These are phyloP conservation scores for Sinella curviseta DNA, from an alignment of 1,140 invertebrate genomes.

Conservation along the genomic window DNA sequence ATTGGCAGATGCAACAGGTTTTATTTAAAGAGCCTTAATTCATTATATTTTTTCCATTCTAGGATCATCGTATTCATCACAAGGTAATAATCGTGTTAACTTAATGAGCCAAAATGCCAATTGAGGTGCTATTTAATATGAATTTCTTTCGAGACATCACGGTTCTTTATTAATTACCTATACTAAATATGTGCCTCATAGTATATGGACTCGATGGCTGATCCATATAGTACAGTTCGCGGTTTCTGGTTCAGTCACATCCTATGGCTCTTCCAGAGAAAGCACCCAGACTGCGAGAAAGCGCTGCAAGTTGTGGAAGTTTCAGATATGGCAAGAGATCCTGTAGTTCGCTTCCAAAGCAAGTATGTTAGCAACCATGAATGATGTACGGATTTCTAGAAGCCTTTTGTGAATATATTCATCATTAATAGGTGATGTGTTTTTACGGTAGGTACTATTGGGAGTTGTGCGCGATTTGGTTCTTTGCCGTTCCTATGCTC, in stretches of 20 bases:
- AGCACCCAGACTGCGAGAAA: neutral
- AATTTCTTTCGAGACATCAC: no score
- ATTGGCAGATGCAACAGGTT: no score
- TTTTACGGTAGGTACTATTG: constrained; percentile 58
- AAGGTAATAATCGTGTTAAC: no score
- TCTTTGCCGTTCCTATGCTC: constrained; percentile 62
- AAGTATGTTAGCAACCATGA: no score
- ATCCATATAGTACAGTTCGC: constrained; percentile 46
- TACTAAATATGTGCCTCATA: no score
- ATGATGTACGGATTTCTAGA: no score
- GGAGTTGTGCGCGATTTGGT: constrained; percentile 57
- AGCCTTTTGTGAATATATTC: neutral
- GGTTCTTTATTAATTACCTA: no score
- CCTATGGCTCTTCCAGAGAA: neutral
- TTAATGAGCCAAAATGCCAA: no score
- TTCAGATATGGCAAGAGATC: constrained; percentile 14
- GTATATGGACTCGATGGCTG: constrained; percentile 47
- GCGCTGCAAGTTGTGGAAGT: neutral
- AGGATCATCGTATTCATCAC: no score
- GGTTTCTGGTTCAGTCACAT: constrained; percentile 21
- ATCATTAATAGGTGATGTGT: neutral
- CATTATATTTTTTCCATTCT: no score
- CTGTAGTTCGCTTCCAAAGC: constrained; percentile 15
- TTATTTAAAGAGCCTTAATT: no score
- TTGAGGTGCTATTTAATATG: no score